These are phyloP conservation scores for Tetraodon nigroviridis DNA, from an alignment of 2,113 vertebrate species.

Conservation along the genomic window DNA sequence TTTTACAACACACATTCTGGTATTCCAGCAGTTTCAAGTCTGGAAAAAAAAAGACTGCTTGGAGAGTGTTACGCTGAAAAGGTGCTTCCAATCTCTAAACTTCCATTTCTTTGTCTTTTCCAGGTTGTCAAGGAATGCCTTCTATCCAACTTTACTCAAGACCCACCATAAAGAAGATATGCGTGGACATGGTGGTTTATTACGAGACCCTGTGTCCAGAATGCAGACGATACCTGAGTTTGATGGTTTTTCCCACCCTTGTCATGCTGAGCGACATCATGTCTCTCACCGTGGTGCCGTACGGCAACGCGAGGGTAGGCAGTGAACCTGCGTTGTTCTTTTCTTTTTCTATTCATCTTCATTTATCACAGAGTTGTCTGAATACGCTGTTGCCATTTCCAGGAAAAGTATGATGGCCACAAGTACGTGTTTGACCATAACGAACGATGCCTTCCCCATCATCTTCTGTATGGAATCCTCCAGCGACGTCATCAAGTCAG, in stretches of 20 bases:
- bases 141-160: slow-evolving; percentile 46
- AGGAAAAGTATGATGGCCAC: slow-evolving; percentile 75
- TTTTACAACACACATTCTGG: too few relatives aligned
- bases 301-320: slow-evolving; percentile 83
- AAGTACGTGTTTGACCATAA: slow-evolving; percentile 69
- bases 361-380: not conserved
- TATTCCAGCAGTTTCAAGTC: too few relatives aligned
- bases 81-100: not conserved
- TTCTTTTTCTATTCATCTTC: too few relatives aligned
- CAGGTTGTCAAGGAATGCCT: slow-evolving; percentile 73
- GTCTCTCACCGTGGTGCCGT: slow-evolving; percentile 82
- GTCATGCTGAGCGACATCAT: slow-evolving; percentile 75
- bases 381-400: slow-evolving; percentile 2
- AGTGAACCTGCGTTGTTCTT: not conserved
- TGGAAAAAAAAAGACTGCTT: too few relatives aligned
- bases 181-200: slow-evolving; percentile 78
- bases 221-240: slow-evolving; percentile 70
- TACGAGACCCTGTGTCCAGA: slow-evolving; percentile 84
- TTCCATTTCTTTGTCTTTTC: not conserved
- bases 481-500: slow-evolving; percentile 64
- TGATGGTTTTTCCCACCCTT: slow-evolving; percentile 78
- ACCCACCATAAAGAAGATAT: accelerated
- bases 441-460: slow-evolving; percentile 27
- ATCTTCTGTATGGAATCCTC: slow-evolving; percentile 85
- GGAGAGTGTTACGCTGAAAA: not conserved